Evolutionary conservation across 2,113 vertebrate genomes (phyloP), one percentile per base, ranked within the genome.

Genomic region (Malurus alboscapulatus): DNA sequence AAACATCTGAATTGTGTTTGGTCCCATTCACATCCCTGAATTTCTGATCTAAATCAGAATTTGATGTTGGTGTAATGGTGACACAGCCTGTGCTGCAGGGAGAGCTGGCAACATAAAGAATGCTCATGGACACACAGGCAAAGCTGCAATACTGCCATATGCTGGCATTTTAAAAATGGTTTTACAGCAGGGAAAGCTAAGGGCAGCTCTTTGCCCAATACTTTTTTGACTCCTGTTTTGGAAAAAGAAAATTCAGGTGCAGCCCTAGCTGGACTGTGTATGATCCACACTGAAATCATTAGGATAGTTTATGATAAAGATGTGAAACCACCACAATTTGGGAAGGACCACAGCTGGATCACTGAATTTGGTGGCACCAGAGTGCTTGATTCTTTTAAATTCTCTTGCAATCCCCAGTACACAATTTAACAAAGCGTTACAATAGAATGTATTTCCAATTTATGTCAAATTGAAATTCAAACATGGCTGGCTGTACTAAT

Each of bases 381-480:
- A 67, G 25, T 61, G 27, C 14, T 30, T 67, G 55, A 69, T 55
- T 76, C 51, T n/a, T 76, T 91, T 58, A 53, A 61, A 87, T 12
- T 93, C 50, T 80, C 51, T 73, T 77, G 47, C 90, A 90, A 77
- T 48, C 63, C 69, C 55, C 55, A 67, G 59, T 17, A 59, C 71
- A 67, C 30, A 59, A 22, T 34, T 78, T 79, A 85, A 85, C 78
- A 73, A 90, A 90, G 26, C 14, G 30, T 78, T 92, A 69, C 82
- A 77, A 83, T 63, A 59, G 65, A 90, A 71, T 79, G 48, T 50
- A 62, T 87, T 92, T 87, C 50, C 89, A 94, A 91, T 91, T 91
- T 55, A 73, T 84, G 85, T 85, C 91, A 92, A 87, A 94, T 47
- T 94, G 84, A 87, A 93, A 88, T 85, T 90, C 87, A 74, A 74